These are phyloP conservation scores for Etheostoma cragini DNA, from an alignment of 2,113 vertebrate genomes.

Conservation along the genomic window DNA sequence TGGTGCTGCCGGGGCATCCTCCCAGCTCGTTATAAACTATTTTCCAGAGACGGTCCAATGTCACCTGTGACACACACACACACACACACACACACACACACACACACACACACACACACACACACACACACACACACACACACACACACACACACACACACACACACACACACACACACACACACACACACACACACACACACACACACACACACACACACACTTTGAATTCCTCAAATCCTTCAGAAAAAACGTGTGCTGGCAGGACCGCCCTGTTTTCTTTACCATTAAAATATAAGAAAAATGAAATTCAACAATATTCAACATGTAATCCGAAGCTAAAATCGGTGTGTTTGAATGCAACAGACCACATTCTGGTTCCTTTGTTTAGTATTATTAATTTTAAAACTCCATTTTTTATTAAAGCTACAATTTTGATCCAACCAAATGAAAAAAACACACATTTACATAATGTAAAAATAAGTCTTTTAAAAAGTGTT, in stretches of 20 bases:
- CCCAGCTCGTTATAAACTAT: constrained; percentile 87
- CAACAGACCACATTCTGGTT: too few species aligned
- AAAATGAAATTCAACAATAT: too few species aligned
- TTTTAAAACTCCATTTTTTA: too few species aligned
- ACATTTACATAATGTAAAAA: too few species aligned
- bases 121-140: constrained; percentile 11
- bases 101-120: constrained; percentile 16
- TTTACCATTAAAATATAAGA: not conserved
- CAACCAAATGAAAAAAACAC: too few species aligned
- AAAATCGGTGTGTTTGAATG: too few species aligned
- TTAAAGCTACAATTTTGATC: too few species aligned
- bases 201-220: constrained; percentile 11
- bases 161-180: not conserved
- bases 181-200: too few species aligned
- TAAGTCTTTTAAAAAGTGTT: too few species aligned
- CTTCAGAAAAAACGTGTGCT: not conserved
- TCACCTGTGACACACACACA: constrained; percentile 76
- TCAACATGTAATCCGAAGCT: not conserved
- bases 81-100: not conserved
- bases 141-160: not conserved
- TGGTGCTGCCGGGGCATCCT: constrained; percentile 87
- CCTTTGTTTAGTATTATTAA: too few species aligned
- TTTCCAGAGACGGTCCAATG: constrained; percentile 84
- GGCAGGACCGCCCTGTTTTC: not conserved
- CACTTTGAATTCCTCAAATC: not conserved